phyloP scores from a whole-genome alignment of 2,888 invertebrate species.

The Lacanobia oleracea region DNA sequence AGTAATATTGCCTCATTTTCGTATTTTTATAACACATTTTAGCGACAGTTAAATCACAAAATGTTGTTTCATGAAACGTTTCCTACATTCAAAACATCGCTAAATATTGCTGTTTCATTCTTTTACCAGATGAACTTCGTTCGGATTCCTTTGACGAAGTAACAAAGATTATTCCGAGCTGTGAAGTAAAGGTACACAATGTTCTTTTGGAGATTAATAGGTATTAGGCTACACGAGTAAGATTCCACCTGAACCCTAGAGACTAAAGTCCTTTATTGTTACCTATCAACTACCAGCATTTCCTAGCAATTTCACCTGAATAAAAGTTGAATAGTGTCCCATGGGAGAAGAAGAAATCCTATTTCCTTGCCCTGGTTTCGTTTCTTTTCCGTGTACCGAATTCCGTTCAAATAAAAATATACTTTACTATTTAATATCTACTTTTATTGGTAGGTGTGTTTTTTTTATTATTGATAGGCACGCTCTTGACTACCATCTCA shows the following conservation, averaged over 20 bases:
- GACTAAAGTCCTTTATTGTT: not conserved
- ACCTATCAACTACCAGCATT: not conserved
- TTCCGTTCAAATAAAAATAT: too few relatives aligned
- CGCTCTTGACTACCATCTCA: too few relatives aligned
- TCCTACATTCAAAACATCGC: too few relatives aligned
- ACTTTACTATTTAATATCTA: too few relatives aligned
- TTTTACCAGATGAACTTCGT: not conserved
- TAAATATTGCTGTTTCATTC: too few relatives aligned
- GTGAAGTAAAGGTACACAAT: not conserved
- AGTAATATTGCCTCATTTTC: too few relatives aligned
- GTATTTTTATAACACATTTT: too few relatives aligned
- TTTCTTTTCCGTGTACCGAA: not conserved
- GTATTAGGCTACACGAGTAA: not conserved
- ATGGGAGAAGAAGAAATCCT: not conserved
- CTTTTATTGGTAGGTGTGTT: too few relatives aligned
- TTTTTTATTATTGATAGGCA: too few relatives aligned
- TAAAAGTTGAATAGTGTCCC: not conserved
- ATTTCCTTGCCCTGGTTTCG: not conserved
- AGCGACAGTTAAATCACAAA: too few relatives aligned
- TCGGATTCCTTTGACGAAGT: conserved; percentile 13
- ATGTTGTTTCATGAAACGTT: too few relatives aligned
- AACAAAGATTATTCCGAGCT: conserved; percentile 15
- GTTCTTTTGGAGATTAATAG: conserved; percentile 17
- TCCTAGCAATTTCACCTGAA: too few relatives aligned
- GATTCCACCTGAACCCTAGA: not conserved